These are phyloP conservation scores for Ciona savignyi DNA, from an alignment of 23 tunicate genomes.

Conservation along the genomic window DNA sequence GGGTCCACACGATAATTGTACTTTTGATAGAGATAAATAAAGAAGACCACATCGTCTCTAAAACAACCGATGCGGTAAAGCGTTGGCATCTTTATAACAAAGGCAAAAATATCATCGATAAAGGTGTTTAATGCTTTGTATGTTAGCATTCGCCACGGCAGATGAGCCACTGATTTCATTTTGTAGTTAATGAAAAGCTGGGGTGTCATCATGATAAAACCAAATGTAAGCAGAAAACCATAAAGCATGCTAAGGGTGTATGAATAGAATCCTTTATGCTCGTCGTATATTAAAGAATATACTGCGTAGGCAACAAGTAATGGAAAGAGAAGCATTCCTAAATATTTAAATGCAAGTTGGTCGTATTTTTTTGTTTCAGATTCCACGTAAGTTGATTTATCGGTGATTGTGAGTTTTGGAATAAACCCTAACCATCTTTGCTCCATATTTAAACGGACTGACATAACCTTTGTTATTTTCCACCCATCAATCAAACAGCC, in stretches of 20 bases:
- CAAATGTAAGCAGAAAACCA: constrained; percentile 88
- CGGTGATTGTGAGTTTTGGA: constrained; percentile 61
- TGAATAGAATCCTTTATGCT: constrained; percentile 87
- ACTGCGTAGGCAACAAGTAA: constrained; percentile 59
- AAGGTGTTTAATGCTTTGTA: constrained; percentile 98
- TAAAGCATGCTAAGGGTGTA: constrained; percentile 73
- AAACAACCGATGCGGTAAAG: constrained; percentile 93
- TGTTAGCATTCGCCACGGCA: constrained; percentile 98
- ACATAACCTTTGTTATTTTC: constrained; percentile 94
- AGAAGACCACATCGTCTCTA: constrained; percentile 88
- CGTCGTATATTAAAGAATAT: constrained; percentile 78
- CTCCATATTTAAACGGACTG: constrained; percentile 43
- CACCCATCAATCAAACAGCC: constrained; percentile 92
- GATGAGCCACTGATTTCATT: constrained; percentile 93
- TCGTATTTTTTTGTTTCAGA: constrained; percentile 90
- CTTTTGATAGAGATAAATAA: constrained; percentile 90
- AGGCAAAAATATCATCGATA: constrained; percentile 97
- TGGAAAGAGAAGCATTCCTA: constrained; percentile 82
- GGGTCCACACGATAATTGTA: constrained; percentile 80
- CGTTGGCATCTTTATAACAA: constrained; percentile 96
- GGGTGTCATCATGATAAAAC: constrained; percentile 99
- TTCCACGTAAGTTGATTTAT: constrained; percentile 82
- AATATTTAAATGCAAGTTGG: constrained; percentile 92
- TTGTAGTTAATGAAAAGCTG: constrained; percentile 97
- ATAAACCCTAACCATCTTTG: constrained; percentile 34